Percentiles rank a stretch among this genome's conserved stretches.
Conservation (phyloP, 2,797 vertebrate genomes). For the Crocodylus rhombifer region DNA sequence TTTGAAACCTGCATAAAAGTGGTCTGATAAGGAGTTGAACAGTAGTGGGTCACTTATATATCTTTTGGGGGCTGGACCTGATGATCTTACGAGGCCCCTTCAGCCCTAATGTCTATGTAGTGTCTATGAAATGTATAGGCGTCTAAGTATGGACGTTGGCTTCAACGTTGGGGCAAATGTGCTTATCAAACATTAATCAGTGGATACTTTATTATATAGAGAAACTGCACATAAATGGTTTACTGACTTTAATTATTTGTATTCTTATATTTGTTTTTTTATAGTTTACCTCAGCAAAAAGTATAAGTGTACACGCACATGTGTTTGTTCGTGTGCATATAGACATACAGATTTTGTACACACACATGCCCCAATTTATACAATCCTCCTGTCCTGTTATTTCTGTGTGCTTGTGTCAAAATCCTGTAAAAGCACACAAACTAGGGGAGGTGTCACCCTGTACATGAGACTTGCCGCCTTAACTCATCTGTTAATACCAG, state of each 20-base stretch:
- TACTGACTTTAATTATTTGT: not conserved
- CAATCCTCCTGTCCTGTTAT: no score
- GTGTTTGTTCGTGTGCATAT: no score
- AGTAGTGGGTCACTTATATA: not conserved
- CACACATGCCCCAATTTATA: no score
- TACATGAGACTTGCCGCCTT: not conserved
- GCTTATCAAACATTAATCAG: not conserved
- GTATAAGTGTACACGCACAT: no score
- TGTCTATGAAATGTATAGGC: not conserved
- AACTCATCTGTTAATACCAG: not conserved
- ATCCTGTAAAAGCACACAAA: not conserved
- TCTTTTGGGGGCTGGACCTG: no score
- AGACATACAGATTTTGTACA: not conserved
- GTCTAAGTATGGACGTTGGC: not conserved
- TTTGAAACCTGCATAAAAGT: not conserved
- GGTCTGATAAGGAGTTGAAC: not conserved
- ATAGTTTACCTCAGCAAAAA: no score
- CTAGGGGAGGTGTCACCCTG: not conserved
- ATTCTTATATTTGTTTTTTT: no score
- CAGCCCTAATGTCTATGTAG: no score
- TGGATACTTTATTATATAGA: not conserved
- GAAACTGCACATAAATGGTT: not conserved
- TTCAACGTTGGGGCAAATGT: not conserved
- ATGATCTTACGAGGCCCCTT: no score
- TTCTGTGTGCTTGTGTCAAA: no score